Evolutionary conservation across 2,888 invertebrate genomes (phyloP).

Genomic region (Parnassius apollo): DNA sequence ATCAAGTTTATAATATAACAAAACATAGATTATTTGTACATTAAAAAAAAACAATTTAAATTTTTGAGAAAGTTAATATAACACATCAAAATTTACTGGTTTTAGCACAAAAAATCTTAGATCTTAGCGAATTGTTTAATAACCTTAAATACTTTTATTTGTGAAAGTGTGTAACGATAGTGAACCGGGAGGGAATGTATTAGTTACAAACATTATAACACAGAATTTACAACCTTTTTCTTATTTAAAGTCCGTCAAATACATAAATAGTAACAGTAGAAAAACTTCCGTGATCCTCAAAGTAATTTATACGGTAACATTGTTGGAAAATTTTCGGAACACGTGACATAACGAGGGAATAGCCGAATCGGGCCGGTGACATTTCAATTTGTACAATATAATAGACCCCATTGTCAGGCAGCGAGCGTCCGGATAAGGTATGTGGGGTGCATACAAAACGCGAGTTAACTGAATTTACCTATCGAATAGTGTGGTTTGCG

Average conservation of each 20-base stretch:
- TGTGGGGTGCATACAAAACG: slow-evolving; percentile 37
- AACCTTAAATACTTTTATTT: no score
- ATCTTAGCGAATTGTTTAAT: no score
- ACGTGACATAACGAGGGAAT: slow-evolving; percentile 24
- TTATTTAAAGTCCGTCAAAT: not conserved
- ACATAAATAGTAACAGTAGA: not conserved
- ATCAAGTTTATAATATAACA: no score
- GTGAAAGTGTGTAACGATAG: no score
- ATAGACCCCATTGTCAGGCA: slow-evolving; percentile 37
- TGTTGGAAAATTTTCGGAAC: slow-evolving; percentile 21
- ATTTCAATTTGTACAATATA: slow-evolving; percentile 39
- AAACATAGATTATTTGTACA: no score
- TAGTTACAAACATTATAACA: not conserved
- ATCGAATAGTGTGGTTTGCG: slow-evolving; percentile 27
- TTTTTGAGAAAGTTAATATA: no score
- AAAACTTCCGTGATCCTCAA: slow-evolving; percentile 3
- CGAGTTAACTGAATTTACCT: slow-evolving; percentile 39
- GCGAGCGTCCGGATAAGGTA: slow-evolving; percentile 20
- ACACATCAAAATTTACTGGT: no score
- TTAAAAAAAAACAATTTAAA: no score
- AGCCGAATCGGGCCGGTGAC: slow-evolving; percentile 34
- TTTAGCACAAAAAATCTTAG: no score
- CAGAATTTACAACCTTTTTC: no score
- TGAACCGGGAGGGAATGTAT: not conserved
- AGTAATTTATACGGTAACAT: slow-evolving; percentile 17